Percentiles rank a stretch among this genome's conserved stretches.
Evolutionary conservation across 2,888 invertebrate species (phyloP).

Genomic region (Cryptus armator): DNA sequence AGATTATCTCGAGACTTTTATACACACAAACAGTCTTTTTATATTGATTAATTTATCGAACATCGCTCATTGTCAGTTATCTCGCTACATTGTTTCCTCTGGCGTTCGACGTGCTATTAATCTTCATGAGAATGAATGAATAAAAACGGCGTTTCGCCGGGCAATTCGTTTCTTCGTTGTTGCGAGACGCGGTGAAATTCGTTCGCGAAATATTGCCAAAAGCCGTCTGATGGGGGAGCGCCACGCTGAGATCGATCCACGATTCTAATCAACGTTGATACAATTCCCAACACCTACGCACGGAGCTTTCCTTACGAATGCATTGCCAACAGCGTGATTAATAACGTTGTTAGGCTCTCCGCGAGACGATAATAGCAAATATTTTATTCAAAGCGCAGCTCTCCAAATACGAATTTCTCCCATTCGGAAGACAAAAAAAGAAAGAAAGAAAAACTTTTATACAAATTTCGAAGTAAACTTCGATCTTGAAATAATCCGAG

Average conservation of each 20-base stretch:
- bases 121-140: slow-evolving; percentile 34
- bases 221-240: slow-evolving; percentile 8
- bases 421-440: too few species aligned
- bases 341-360: background rate
- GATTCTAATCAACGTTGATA: background rate
- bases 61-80: slow-evolving; percentile 33
- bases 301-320: background rate
- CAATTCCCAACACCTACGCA: background rate
- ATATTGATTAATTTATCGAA: slow-evolving; percentile 43
- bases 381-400: background rate
- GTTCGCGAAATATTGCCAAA: slow-evolving; percentile 52
- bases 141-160: slow-evolving; percentile 7
- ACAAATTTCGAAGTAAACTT: background rate
- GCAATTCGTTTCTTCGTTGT: slow-evolving; percentile 3
- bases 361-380: background rate
- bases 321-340: background rate
- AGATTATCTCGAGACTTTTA: slow-evolving; percentile 31
- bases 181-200: slow-evolving; percentile 24
- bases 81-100: slow-evolving; percentile 19
- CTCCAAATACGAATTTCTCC: background rate
- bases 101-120: slow-evolving; percentile 14
- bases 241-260: slow-evolving; percentile 37
- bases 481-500: background rate
- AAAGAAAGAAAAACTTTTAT: background rate
- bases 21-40: background rate